These are phyloP conservation scores for Aplochiton taeniatus DNA, from an alignment of 2,797 vertebrate species.

Conservation along the genomic window DNA sequence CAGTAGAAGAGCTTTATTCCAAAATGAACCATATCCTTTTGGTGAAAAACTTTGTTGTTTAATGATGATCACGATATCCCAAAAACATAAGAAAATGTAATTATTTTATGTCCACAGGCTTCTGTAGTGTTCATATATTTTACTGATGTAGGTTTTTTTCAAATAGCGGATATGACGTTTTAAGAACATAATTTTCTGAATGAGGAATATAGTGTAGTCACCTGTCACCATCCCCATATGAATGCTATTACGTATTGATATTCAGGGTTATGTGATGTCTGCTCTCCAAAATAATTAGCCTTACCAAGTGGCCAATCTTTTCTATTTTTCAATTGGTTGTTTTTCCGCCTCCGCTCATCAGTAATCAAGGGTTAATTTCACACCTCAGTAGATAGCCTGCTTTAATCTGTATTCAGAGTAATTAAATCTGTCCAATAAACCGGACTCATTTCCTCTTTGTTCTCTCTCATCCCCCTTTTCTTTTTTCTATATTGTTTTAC, in stretches of 20 bases:
- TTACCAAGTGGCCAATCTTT: conserved; percentile 64
- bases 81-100: no score
- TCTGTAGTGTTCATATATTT: no score
- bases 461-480: conserved; percentile 82
- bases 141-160: no score
- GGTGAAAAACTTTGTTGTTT: no score
- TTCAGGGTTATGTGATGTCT: conserved; percentile 48
- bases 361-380: conserved; percentile 99
- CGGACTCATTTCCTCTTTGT: conserved; percentile 94
- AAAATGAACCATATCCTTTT: no score
- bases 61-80: no score
- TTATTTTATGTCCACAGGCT: no score
- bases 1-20: conserved; percentile 26
- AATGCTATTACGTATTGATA: conserved; percentile 47
- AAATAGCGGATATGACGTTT: no score
- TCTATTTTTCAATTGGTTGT: conserved; percentile 66
- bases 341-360: conserved; percentile 72
- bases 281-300: conserved; percentile 65
- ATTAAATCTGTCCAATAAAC: conserved; percentile 99
- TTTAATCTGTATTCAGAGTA: conserved; percentile 99
- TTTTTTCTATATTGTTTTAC: conserved; percentile 86
- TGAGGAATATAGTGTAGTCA: conserved; percentile 69
- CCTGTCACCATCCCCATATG: conserved; percentile 50
- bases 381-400: conserved; percentile 95
- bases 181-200: conserved; percentile 39